Conservation (phyloP, 2,113 vertebrate genomes). For the Elaphurus davidianus region DNA sequence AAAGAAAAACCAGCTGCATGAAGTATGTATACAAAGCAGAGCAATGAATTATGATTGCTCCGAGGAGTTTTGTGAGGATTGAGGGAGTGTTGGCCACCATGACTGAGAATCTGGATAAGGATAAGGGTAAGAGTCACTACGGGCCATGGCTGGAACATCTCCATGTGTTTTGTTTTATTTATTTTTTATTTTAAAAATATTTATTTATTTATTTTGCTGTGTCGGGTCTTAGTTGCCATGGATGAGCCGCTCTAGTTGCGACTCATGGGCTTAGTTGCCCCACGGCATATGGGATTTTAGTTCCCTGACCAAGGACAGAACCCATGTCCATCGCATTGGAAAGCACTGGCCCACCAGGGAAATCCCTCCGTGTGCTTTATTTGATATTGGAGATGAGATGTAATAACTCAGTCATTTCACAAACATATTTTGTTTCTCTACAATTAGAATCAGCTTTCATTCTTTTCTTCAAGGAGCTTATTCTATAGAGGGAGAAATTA, state of each 20-base stretch:
- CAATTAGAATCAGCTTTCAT: not conserved
- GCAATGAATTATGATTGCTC: not conserved
- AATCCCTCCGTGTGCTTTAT: not conserved
- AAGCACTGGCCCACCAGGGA: not conserved
- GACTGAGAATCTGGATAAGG: not conserved
- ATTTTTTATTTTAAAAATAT: not conserved
- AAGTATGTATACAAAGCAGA: slow-evolving; percentile 8
- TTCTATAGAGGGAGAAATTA: not conserved
- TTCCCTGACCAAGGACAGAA: not conserved
- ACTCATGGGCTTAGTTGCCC: not conserved
- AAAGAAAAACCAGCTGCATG: slow-evolving; percentile 34
- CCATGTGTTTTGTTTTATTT: not conserved
- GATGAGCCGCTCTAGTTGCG: not conserved
- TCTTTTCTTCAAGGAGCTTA: not conserved
- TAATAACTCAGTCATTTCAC: not conserved
- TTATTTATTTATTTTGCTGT: not conserved
- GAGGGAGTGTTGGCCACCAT: not conserved
- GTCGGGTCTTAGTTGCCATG: not conserved
- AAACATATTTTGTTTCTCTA: not conserved
- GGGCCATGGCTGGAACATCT: not conserved
- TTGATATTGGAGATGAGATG: not conserved
- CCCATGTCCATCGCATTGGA: not conserved
- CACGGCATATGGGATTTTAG: not conserved
- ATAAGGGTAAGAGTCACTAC: not conserved
- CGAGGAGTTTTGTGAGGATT: not conserved